These are phyloP conservation scores for Myripristis jacobus DNA, from an alignment of 2,797 vertebrate genomes.

Conservation along the genomic window DNA sequence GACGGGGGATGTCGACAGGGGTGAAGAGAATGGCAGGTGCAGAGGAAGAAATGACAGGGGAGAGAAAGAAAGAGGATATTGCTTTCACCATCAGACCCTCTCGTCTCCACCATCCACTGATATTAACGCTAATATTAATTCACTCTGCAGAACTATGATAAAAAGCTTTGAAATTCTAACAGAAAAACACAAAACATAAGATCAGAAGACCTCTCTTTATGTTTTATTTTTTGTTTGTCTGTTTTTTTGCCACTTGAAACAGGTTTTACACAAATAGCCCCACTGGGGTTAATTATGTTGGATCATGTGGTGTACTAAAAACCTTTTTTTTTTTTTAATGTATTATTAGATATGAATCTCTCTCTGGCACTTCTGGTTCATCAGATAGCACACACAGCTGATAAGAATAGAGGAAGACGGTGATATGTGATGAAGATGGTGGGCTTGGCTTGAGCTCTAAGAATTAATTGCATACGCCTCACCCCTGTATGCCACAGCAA, in stretches of 20 bases:
- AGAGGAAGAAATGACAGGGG: background rate
- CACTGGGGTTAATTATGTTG: conserved; percentile 1
- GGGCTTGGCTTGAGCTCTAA: background rate
- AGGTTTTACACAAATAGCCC: conserved; percentile 8
- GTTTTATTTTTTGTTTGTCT: too few relatives aligned
- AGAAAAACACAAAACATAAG: too few relatives aligned
- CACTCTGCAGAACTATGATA: background rate
- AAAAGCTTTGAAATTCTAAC: too few relatives aligned
- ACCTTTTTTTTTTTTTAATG: background rate
- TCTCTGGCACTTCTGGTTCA: background rate
- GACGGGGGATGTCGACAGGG: background rate
- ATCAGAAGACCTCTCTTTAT: too few relatives aligned
- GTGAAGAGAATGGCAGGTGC: background rate
- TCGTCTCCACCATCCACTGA: background rate
- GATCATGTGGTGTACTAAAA: background rate
- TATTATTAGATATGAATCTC: background rate
- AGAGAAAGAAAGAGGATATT: background rate
- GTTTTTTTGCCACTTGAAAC: background rate
- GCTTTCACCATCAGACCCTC: background rate
- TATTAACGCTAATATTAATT: background rate
- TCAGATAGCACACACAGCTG: background rate
- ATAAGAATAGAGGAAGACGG: too few relatives aligned
- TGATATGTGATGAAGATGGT: background rate
- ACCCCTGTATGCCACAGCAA: too few relatives aligned
- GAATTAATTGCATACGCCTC: too few relatives aligned